Base-by-base conservation (phyloP, 1,140 invertebrate genomes). In the Arctopsyche grandis region DNA sequence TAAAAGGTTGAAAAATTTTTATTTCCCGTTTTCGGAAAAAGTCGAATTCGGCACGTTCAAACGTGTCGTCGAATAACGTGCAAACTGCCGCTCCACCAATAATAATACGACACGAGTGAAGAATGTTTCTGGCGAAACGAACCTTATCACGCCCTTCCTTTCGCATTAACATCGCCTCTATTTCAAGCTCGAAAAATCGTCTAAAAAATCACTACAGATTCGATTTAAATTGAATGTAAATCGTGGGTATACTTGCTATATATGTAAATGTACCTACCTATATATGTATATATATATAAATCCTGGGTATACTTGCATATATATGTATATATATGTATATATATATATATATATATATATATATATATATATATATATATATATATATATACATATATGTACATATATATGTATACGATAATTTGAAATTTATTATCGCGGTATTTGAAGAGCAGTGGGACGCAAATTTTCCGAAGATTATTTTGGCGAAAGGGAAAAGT, bases 51-150 rank as follows among this genome's bases (percentile, higher is more conserved):
- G 46, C 71, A 74, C 71, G 71, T 74, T 74, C 71, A 24, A 4
- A 74, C 71, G 71, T 74, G 71, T 74, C 71, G 44, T 21, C 10
- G 71, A 52, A 74, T 56, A 74, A 48, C n/a, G 22, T 74, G n/a
- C 69, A 19, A 16, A 52, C 48, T 52, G 48, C 48, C 3, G 16
- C 48, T 16, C 48, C 12, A 52, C 48, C 48, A 16, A 52, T 52
- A 52, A 52, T 52, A 52, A 52, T 52, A 12, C 10, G 12, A 52
- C 48, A 52, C 63, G 24, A 22, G 24, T 66, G 63, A 66, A 66
- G 63, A 66, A 66, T 66, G 63, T 12, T 66, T 66, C 14, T 66
- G n/a, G 5, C 12, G 24, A 66, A 66, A 66, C 21, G 63, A 66
- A 66, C 63, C 63, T 66, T 66, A 66, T 66, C 24, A 29, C 19